phyloP scores from a whole-genome alignment of 2,888 invertebrate species.

The Norana najaformis region DNA sequence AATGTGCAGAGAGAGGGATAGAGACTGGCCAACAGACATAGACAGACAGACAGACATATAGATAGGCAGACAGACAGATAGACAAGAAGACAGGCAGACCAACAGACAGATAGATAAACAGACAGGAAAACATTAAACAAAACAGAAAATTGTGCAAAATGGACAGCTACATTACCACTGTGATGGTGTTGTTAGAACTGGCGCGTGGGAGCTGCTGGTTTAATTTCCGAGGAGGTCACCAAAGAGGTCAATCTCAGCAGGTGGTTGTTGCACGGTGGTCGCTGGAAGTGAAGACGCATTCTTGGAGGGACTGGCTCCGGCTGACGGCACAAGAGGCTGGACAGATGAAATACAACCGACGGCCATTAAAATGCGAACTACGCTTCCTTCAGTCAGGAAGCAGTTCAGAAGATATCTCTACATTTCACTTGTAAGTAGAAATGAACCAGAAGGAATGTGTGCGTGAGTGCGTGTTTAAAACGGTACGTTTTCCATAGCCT shows the following conservation, averaged over 20 bases:
- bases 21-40: too few relatives aligned
- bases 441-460: too few relatives aligned
- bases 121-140: too few relatives aligned
- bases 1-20: too few relatives aligned
- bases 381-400: not conserved
- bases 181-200: not conserved
- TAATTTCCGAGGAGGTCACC: conserved; percentile 18
- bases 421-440: not conserved
- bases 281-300: not conserved
- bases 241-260: conserved; percentile 14
- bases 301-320: not conserved
- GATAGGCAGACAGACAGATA: not conserved
- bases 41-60: not conserved
- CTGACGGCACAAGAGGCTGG: not conserved
- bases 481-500: too few relatives aligned
- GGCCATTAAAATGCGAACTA: not conserved
- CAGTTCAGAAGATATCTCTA: not conserved
- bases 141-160: too few relatives aligned
- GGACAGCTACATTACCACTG: not conserved
- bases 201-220: not conserved
- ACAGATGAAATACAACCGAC: not conserved
- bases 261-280: not conserved
- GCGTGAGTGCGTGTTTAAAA: too few relatives aligned
- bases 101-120: not conserved
- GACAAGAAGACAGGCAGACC: not conserved